Percentiles rank a stretch among this genome's conserved stretches.
Conservation (phyloP, 2,113 vertebrate species). For the Clarias gariepinus region DNA sequence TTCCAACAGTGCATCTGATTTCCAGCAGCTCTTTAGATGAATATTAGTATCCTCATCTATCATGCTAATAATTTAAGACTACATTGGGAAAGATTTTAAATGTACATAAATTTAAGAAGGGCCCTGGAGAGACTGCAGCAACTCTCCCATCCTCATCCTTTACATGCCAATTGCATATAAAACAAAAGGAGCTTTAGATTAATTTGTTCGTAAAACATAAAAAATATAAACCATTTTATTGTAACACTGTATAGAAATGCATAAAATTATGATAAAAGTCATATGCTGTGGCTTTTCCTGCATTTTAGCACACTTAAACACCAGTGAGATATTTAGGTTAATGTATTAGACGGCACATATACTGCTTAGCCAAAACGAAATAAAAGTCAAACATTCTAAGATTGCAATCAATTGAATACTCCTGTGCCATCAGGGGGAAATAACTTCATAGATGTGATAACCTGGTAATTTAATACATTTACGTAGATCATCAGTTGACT, state of each 20-base stretch:
- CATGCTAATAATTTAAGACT: background rate
- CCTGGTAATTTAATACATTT: too few relatives aligned
- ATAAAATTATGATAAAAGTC: background rate
- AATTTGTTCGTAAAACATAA: background rate
- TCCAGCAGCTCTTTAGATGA: background rate
- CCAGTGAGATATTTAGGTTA: background rate
- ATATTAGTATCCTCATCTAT: background rate
- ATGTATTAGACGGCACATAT: background rate
- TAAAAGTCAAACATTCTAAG: too few relatives aligned
- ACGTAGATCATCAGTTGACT: too few relatives aligned
- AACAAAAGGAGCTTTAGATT: background rate
- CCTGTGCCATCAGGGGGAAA: too few relatives aligned
- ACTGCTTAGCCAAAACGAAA: too few relatives aligned
- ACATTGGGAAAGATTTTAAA: too few relatives aligned
- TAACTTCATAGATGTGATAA: too few relatives aligned
- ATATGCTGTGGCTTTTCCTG: background rate
- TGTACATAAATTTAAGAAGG: too few relatives aligned
- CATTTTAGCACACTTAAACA: background rate
- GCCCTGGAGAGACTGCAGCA: too few relatives aligned
- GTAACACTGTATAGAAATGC: background rate
- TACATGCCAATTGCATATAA: background rate
- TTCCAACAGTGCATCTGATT: background rate
- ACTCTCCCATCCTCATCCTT: too few relatives aligned
- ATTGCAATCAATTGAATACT: too few relatives aligned
- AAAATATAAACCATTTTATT: background rate